phyloP scores from a whole-genome alignment of 1,140 invertebrate species.

The Pseudomyrmex gracilis region DNA sequence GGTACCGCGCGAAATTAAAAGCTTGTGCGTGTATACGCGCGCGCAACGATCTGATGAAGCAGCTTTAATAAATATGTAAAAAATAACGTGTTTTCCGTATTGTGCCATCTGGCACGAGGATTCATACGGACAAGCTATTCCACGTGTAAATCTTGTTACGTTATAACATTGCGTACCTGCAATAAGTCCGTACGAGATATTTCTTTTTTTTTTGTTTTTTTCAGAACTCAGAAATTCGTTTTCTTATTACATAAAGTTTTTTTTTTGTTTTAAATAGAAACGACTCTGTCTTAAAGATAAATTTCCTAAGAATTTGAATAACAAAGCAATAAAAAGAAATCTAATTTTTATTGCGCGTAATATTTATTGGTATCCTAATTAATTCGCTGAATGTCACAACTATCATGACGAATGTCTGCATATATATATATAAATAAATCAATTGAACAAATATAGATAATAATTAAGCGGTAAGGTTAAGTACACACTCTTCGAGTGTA shows the following conservation, averaged over 20 bases:
- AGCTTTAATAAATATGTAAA: conserved; percentile 56
- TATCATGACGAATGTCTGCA: too few relatives aligned
- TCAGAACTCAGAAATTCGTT: background rate
- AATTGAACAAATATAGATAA: too few relatives aligned
- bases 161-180: background rate
- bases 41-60: conserved; percentile 35
- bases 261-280: background rate
- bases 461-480: too few relatives aligned
- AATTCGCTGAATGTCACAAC: too few relatives aligned
- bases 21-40: background rate
- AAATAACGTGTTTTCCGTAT: conserved; percentile 39
- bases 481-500: too few relatives aligned
- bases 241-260: background rate
- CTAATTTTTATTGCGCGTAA: too few relatives aligned
- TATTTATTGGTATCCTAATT: too few relatives aligned
- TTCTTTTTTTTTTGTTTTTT: background rate
- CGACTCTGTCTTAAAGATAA: too few relatives aligned
- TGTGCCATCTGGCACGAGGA: background rate
- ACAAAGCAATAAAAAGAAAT: too few relatives aligned
- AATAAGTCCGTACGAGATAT: background rate
- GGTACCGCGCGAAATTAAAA: conserved; percentile 34
- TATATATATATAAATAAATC: too few relatives aligned
- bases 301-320: too few relatives aligned
- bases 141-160: conserved; percentile 5
- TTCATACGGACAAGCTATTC: conserved; percentile 32